phyloP scores from a whole-genome alignment of 2,113 vertebrate genomes.

The Scatophagus argus region DNA sequence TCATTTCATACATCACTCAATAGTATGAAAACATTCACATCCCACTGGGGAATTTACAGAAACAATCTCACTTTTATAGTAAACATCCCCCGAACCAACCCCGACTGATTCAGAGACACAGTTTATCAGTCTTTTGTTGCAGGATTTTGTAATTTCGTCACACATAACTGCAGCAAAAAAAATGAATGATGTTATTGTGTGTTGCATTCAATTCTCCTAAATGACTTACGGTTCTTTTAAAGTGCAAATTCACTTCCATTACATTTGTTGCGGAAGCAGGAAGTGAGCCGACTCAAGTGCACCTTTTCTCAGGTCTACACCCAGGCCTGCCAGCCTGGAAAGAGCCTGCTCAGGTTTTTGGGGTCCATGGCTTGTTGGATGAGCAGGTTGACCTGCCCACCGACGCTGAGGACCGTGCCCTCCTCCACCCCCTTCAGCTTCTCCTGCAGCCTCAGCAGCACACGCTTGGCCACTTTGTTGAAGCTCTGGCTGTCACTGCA shows the following conservation, averaged over 20 bases:
- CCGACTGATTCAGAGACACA: not conserved
- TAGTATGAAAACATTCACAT: slow-evolving; percentile 26
- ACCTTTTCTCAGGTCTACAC: slow-evolving; percentile 74
- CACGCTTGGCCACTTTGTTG: slow-evolving; percentile 98
- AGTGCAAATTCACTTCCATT: not conserved
- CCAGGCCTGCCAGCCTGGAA: slow-evolving; percentile 96
- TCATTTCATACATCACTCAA: not conserved
- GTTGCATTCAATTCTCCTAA: not conserved
- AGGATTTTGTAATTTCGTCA: not conserved
- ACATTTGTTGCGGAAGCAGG: not conserved
- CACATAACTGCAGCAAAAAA: not conserved
- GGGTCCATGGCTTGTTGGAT: slow-evolving; percentile 98
- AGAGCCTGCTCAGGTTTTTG: slow-evolving; percentile 95
- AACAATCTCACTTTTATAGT: not conserved
- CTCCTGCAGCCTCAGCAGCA: slow-evolving; percentile 96
- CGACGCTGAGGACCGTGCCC: slow-evolving; percentile 93
- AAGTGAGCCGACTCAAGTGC: not conserved
- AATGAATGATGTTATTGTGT: not conserved
- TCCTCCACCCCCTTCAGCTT: slow-evolving; percentile 98
- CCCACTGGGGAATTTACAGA: not conserved
- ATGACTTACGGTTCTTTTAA: not conserved
- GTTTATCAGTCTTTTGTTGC: not conserved
- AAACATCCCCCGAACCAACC: not conserved
- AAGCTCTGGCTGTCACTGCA: slow-evolving; percentile 90
- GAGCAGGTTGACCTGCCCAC: slow-evolving; percentile 97